Evolutionary conservation across 2,888 invertebrate species (phyloP), one percentile per base, ranked within the genome.

Genomic region (Pyralis farinalis): DNA sequence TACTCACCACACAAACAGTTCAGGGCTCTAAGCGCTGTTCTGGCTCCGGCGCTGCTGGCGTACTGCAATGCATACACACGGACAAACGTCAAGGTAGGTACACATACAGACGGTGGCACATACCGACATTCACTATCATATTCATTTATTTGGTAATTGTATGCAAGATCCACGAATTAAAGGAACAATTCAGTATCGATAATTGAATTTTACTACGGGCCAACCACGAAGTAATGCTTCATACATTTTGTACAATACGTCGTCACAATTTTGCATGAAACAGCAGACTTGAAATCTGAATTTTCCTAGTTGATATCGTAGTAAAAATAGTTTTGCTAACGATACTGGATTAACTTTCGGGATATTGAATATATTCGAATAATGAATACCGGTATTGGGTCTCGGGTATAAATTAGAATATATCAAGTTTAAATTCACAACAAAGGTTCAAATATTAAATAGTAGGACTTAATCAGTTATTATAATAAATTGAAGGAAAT

Each of bases 21-120:
- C 89, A 90, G 83, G 90, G 87, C 77, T 91, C 92, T 94, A 94
- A 87, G 93, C 93, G 91, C 92, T 93, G 91, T 91, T 92, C 92
- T 95, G 94, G 92, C 93, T 95, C 91, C 95, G 93, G 90, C 96
- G 95, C 91, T 94, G 93, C 92, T 95, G 95, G 92, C 96, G 95
- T 95, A 96, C 96, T 96, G 96, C 91, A 94, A 93, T 76, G 57
- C 73, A 85, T 63, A 74, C 81, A 84, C 76, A 75, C 69, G 60
- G 65, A 71, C 66, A 77, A 60, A 61, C 68, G 66, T 70, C 75
- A 74, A 71, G 72, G 68, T 60, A 65, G 69, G 71, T 64, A 62
- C 63, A 79, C 68, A 72, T 56, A 64, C 52, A 63, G 42, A 43
- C 39, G 42, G 37, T 34, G 27, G 34, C 16, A 16, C 16, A 37